Evolutionary conservation across 2,113 vertebrate genomes (phyloP), one percentile per base, ranked within the genome.

Genomic region (Herpetotheres cachinnans): DNA sequence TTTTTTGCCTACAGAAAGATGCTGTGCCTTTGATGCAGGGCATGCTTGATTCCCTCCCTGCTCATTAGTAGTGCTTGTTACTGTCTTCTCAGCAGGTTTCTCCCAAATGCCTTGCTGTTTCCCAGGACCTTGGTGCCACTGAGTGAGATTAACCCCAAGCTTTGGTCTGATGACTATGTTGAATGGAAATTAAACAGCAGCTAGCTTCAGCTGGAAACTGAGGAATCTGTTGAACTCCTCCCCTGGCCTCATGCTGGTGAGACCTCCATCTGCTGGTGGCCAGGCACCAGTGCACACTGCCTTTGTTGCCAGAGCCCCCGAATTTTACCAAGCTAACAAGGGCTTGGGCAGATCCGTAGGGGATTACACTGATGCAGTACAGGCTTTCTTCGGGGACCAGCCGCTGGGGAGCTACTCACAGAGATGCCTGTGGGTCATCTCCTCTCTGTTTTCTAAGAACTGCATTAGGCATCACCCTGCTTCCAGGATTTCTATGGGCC

Each of bases 241-340:
- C 66, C 34, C 65, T 38, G 71, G 32, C n/a, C 40, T 74, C 17
- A 13, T 36, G 30, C 70, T 38, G 72, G 20, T 34, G 74, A 93
- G 46, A 79, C 67, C 82, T 73, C 89, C 94, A 95, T 66, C 93
- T 97, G 92, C 86, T 93, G 95, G 93, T 82, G 72, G 79, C n/a
- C 70, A 25, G n/a, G 17, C 74, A 56, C 58, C 8, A 36, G 38
- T 47, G 89, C 90, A 77, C 13, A 7, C 22, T 71, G 61, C 27
- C 18, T 21, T 27, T 20, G 73, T 50, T 86, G 59, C 79, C 34
- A 4, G 29, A 47, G 76, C 25, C 36, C 40, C 24, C 30, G 6
- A 3, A 22, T 40, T 52, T 16, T 30, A 46, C 49, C 19, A 5
- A n/a, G 27, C 17, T 3, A 56, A 38, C 3, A 22, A 46, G 13